Evolutionary conservation across 92 coral and sea anemone genomes (phyloP).

Genomic region (Scolanthus callimorphus): DNA sequence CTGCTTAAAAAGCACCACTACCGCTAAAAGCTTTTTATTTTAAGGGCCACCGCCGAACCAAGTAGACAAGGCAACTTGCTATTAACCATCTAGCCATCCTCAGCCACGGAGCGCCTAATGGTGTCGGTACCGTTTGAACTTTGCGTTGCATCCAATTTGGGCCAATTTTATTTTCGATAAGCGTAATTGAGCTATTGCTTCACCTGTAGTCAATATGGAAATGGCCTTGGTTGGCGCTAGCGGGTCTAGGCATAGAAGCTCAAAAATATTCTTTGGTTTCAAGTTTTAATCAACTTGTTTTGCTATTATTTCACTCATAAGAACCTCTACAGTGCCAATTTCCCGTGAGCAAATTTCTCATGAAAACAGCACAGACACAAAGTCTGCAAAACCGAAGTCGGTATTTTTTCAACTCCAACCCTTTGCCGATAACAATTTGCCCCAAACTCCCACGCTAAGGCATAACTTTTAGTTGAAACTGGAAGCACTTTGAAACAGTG

Average conservation of each 20-base stretch:
- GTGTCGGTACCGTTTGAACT: conserved; percentile 80
- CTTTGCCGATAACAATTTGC: neutral
- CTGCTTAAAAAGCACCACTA: neutral
- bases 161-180: conserved; percentile 55
- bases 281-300: neutral
- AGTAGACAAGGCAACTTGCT: conserved; percentile 41
- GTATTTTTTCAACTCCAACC: neutral
- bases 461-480: neutral
- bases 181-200: conserved; percentile 53
- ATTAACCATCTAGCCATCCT: conserved; percentile 51
- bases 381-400: conserved; percentile 1
- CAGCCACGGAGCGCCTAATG: conserved; percentile 53
- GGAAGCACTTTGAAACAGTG: neutral
- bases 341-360: too few relatives aligned
- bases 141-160: conserved; percentile 49
- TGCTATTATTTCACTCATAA: neutral
- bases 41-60: conserved; percentile 5
- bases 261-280: conserved; percentile 10
- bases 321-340: too few relatives aligned
- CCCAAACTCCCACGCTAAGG: neutral
- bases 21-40: conserved; percentile 47
- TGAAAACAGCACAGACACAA: neutral
- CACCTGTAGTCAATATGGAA: conserved; percentile 50
- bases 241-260: conserved; percentile 42
- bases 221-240: conserved; percentile 53